Base-by-base conservation (phyloP, 37 sponge, comb jelly and placozoan genomes). In the Corticium candelabrum region DNA sequence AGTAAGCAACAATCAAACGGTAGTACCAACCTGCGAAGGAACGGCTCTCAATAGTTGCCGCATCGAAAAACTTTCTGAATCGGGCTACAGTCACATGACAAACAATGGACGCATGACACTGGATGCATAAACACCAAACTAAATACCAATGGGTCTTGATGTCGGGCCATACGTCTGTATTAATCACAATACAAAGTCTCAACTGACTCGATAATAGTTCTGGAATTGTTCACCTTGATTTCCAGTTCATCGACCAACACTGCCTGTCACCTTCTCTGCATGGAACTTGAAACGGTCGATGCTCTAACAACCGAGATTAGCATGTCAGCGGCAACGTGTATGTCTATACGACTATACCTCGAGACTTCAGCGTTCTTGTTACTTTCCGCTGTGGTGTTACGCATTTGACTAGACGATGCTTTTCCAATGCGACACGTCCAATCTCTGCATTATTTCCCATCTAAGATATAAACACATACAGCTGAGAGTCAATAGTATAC, bases 321-420 rank as follows among this genome's bases (percentile, higher is more conserved):
- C n/a, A n/a, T n/a, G n/a, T n/a, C n/a, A n/a, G n/a, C n/a, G n/a
- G n/a, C 62, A 50, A 27, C 21, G 62, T 50, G 21, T 27, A 11
- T 27, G 21, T 21, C 11, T 11, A 21, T 11, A 21, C 21, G 15
- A 11, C 62, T 21, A 11, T 50, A 50, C 62, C 62, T 50, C 62
- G 62, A 11, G 62, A 50, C 11, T 50, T 11, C 21, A 50, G 11
- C 62, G 76, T 81, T 34, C 86, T 27, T 2, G 91, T 88, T 37
- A 94, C 76, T 34, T 67, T 83, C 75, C 80, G 80, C 77, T 94
- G 91, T 1, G 89, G 89, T 3, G 87, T 86, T 40, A 94, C 89
- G 35, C 76, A 37, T 76, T 84, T 85, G 3, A 94, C 78, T 7
- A 78, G 50, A 0, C 81, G 82, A 37, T 94, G 95, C 7, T 73